Conservation (phyloP, 92 coral and sea anemone species). For the Muricea muricata region DNA sequence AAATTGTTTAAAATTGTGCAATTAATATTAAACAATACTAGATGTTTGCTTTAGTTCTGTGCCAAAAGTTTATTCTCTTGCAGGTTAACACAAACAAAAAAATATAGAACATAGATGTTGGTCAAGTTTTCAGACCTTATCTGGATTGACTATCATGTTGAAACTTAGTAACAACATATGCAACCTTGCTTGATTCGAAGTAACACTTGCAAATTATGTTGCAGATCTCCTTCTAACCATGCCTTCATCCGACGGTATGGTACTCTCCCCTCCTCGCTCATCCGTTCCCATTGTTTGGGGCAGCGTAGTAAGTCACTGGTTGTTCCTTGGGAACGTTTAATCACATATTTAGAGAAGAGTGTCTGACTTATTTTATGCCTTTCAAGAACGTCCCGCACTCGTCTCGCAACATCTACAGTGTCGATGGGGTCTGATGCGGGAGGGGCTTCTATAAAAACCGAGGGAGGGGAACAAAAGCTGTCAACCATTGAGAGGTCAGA, state of each 20-base stretch:
- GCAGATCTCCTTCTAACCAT: constrained; percentile 36
- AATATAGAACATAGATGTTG: too few relatives aligned
- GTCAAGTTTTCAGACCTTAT: too few relatives aligned
- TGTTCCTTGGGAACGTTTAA: constrained; percentile 42
- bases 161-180: too few relatives aligned
- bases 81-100: too few relatives aligned
- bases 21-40: too few relatives aligned
- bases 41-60: too few relatives aligned
- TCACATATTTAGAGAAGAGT: constrained; percentile 39
- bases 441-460: constrained; percentile 31
- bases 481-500: constrained; percentile 38
- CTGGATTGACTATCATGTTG: too few relatives aligned
- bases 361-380: constrained; percentile 46
- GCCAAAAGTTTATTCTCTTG: too few relatives aligned
- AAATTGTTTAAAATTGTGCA: too few relatives aligned
- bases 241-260: constrained; percentile 46
- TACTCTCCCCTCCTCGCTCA: constrained; percentile 41
- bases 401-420: constrained; percentile 37
- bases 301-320: constrained; percentile 34
- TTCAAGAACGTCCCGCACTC: constrained; percentile 41
- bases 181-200: constrained; percentile 37
- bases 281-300: constrained; percentile 44
- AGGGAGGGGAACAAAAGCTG: constrained; percentile 41
- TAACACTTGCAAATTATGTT: constrained; percentile 24
- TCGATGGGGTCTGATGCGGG: constrained; percentile 25